Evolutionary conservation across 2,888 invertebrate species (phyloP), one percentile per base, ranked within the genome.

Genomic region (Mythimna ferrago): DNA sequence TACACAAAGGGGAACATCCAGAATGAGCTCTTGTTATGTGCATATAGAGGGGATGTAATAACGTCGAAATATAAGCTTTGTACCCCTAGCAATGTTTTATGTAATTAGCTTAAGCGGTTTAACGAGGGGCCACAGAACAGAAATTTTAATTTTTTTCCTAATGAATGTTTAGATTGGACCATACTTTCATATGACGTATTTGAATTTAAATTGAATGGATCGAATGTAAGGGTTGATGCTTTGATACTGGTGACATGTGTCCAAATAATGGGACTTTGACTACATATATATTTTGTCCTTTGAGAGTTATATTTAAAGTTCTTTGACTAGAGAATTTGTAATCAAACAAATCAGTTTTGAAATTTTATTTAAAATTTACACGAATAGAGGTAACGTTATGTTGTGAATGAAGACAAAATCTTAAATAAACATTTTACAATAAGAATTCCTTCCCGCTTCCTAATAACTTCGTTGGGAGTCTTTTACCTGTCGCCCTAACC

Each of bases 81-180:
- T 91, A 83, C 90, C 86, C 86, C 78, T 84, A 76, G 76, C 92
- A 91, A 93, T 94, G 94, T 94, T 95, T 92, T 93, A 94, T 94
- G 91, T 95, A 95, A 96, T 96, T 96, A 96, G 94, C 94, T 93
- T 93, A 95, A 95, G 95, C 94, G 93, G 93, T 93, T 95, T 94
- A 94, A 92, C 91, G 86, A 92, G 92, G 94, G 95, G 90, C 85
- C 77, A 78, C 90, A 89, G 89, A 89, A 91, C 87, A 88, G 90
- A 91, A 35, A 89, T 92, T 94, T 94, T 92, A 89, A 83, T 91
- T 92, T 86, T 81, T 82, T 76, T 85, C 90, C 85, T 94, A 95
- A 95, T 95, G 91, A 96, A 95, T 95, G 95, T 96, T 96, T 96
- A 92, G 94, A 95, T 95, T 95, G 92, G 89, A 91, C 92, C 92